Evolutionary conservation across 1,140 invertebrate species (phyloP), one percentile per base, ranked within the genome.

Genomic region (Holotrichia oblita): DNA sequence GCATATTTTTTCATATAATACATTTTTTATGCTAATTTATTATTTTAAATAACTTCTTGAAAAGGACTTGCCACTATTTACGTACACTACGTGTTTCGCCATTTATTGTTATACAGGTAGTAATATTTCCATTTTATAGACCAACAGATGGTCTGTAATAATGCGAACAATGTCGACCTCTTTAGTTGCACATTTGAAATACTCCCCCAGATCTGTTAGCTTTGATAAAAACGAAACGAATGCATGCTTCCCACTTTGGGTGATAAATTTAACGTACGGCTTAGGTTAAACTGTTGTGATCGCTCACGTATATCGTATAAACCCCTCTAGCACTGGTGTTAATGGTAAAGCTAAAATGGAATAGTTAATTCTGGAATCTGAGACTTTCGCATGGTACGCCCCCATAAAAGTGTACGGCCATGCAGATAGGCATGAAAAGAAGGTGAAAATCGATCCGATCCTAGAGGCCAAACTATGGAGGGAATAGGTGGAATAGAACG

Each of bases 1-100:
- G 73, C 77, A 41, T 77, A 34, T 27, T 27, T 40, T 55, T 55
- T 34, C 48, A 27, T 59, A 48, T 59, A 40, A 55, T 48, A 77
- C 48, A 77, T 77, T 40, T 27, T 17, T 27, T 27, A 22, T 59
- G 59, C 59, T 34, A 34, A 24, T 40, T 24, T 27, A 48, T 48
- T 77, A 34, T 34, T 27, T 77, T 40, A 77, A 27, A 40, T 20
- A 27, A 22, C n/a, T 7, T 24, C 44, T 40, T 27, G 59, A 59
- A 22, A 59, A 59, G 7, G 75, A 55, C 73, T 41, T 12, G 40
- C 34, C 40, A 74, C 73, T 40, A 3, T 42, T 41, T 74, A 34
- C 27, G 27, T 34, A 34, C 27, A 34, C 27, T 34, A 34, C 2
- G 27, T 4, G 27, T 2, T 34, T 34, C 27, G 27, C 27, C 27